These are phyloP conservation scores for Drosophila azteca DNA, from an alignment of 1,140 invertebrate species.

Conservation along the genomic window DNA sequence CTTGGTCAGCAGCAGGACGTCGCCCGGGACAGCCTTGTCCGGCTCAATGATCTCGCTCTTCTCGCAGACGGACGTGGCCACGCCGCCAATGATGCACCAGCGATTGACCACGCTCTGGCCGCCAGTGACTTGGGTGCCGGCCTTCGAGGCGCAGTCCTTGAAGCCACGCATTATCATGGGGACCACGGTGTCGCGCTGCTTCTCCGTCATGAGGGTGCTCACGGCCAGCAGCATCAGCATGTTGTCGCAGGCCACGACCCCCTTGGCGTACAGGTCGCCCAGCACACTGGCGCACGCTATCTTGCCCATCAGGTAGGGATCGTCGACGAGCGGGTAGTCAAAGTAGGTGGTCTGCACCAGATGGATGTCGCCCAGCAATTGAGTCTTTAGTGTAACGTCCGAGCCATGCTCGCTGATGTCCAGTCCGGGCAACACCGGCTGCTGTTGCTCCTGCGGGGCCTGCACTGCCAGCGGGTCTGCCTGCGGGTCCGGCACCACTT, in stretches of 20 bases:
- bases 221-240: conserved; percentile 99
- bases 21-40: conserved; percentile 98
- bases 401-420: conserved; percentile 90
- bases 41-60: conserved; percentile 98
- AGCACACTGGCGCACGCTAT: conserved; percentile 99
- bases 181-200: conserved; percentile 97
- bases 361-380: conserved; percentile 90
- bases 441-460: conserved; percentile 91
- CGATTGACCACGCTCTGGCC: conserved; percentile 99
- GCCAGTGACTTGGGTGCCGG: conserved; percentile 96
- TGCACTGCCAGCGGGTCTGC: conserved; percentile 81
- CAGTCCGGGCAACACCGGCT: conserved; percentile 93
- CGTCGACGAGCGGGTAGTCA: conserved; percentile 99
- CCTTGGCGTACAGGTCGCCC: conserved; percentile 99
- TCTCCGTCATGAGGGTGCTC: conserved; percentile 97
- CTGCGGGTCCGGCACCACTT: conserved; percentile 86
- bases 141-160: conserved; percentile 94
- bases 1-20: conserved; percentile 98
- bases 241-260: conserved; percentile 99
- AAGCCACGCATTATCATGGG: conserved; percentile 89
- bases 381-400: conserved; percentile 90
- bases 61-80: conserved; percentile 97
- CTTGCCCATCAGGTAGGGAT: conserved; percentile 99
- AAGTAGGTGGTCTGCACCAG: conserved; percentile 99
- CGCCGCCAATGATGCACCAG: conserved; percentile 98